Conservation (phyloP, 2,797 vertebrate species). For the Sebastes matsubarae region DNA sequence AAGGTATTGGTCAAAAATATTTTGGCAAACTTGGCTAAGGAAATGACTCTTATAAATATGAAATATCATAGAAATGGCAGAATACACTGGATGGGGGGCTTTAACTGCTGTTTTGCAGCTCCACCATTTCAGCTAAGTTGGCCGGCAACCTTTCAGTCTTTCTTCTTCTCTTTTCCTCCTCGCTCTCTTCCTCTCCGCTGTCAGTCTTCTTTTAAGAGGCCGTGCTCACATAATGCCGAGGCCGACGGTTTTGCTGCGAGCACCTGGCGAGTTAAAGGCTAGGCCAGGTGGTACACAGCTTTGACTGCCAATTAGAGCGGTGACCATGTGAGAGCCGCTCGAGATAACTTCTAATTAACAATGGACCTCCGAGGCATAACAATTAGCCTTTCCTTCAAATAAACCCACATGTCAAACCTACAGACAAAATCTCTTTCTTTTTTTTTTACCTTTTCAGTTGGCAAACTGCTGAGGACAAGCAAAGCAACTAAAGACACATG, state of each 20-base stretch:
- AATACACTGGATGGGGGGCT: too few relatives aligned
- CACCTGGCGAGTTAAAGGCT: conserved; percentile 72
- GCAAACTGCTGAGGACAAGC: conserved; percentile 7
- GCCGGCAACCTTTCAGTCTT: not conserved
- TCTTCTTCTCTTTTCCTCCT: not conserved
- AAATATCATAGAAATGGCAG: too few relatives aligned
- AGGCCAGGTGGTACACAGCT: conserved; percentile 71
- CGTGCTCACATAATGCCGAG: conserved; percentile 40
- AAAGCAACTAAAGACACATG: not conserved
- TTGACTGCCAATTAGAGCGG: conserved; percentile 75
- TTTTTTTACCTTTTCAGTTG: not conserved
- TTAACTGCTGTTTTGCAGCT: not conserved
- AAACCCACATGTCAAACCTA: conserved; percentile 40
- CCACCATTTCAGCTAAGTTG: conserved; percentile 24
- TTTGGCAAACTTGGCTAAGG: too few relatives aligned
- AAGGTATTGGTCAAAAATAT: too few relatives aligned
- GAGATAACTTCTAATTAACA: conserved; percentile 76
- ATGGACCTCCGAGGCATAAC: conserved; percentile 68
- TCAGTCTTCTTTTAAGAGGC: conserved; percentile 34
- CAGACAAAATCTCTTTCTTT: conserved; percentile 19
- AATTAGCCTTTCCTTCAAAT: conserved; percentile 69
- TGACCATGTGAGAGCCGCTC: conserved; percentile 66
- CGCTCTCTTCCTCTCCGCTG: not conserved
- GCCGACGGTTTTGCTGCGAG: conserved; percentile 52
- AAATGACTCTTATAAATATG: too few relatives aligned